These are phyloP conservation scores for Psittacula cyanocephala DNA, from an alignment of 2,113 vertebrate species.

Conservation along the genomic window DNA sequence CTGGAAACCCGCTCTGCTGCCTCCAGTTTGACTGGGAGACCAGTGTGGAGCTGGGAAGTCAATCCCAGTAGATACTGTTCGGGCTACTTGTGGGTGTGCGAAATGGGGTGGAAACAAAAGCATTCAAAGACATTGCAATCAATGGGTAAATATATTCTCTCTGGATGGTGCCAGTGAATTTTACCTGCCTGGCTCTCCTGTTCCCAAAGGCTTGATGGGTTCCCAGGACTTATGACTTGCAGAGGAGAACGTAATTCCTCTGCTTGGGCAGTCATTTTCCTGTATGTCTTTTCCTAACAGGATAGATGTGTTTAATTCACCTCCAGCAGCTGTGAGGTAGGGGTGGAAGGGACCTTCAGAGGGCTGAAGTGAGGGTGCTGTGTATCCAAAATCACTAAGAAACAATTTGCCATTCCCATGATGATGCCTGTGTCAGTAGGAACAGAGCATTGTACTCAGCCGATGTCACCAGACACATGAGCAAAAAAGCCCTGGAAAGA, in stretches of 20 bases:
- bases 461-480: neutral
- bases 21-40: neutral
- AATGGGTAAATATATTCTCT: neutral
- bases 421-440: neutral
- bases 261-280: neutral
- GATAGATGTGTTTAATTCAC: neutral
- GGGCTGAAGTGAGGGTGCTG: neutral
- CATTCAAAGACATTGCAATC: neutral
- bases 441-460: neutral
- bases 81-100: neutral
- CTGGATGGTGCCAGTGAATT: neutral
- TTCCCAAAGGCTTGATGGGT: neutral
- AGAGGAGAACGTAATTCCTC: neutral
- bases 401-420: neutral
- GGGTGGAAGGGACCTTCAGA: neutral
- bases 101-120: neutral
- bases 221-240: neutral
- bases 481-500: neutral
- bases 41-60: neutral
- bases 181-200: neutral
- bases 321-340: fast-evolving
- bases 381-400: neutral
- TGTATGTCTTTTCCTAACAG: neutral
- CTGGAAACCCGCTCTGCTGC: neutral
- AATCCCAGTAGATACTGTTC: neutral